phyloP scores from a whole-genome alignment of 2,888 invertebrate genomes.

The Liopterus haemorrhoidalis region DNA sequence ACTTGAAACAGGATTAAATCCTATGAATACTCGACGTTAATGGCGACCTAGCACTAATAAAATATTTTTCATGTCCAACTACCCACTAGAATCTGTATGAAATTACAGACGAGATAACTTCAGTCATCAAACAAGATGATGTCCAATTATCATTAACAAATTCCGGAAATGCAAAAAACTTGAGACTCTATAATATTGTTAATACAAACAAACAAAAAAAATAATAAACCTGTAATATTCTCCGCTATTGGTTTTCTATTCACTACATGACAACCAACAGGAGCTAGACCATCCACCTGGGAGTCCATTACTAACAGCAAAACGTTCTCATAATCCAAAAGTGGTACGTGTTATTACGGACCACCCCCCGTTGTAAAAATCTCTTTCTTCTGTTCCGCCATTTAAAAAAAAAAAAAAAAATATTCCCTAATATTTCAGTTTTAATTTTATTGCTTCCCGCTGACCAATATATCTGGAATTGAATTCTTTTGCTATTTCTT shows the following conservation, averaged over 20 bases:
- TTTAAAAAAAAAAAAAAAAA: neutral
- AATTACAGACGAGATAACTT: too few relatives aligned
- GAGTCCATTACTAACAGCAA: neutral
- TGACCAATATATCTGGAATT: neutral
- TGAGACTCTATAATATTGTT: too few relatives aligned
- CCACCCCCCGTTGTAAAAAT: neutral
- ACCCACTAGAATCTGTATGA: too few relatives aligned
- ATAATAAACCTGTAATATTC: neutral
- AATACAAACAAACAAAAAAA: too few relatives aligned
- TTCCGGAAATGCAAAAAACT: too few relatives aligned
- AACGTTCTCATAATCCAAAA: neutral
- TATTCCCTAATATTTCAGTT: neutral
- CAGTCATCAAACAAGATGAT: too few relatives aligned
- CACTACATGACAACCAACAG: neutral
- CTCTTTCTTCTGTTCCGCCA: neutral
- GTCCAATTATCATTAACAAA: too few relatives aligned
- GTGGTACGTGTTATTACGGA: neutral
- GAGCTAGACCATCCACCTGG: neutral
- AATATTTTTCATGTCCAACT: too few relatives aligned
- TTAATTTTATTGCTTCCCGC: neutral
- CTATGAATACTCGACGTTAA: too few relatives aligned
- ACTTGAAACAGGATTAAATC: too few relatives aligned
- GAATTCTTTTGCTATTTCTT: neutral
- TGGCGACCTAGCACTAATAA: too few relatives aligned
- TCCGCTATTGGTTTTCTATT: neutral